Evolutionary conservation across 1,140 invertebrate species (phyloP).

Genomic region (Oedothorax gibbosus): DNA sequence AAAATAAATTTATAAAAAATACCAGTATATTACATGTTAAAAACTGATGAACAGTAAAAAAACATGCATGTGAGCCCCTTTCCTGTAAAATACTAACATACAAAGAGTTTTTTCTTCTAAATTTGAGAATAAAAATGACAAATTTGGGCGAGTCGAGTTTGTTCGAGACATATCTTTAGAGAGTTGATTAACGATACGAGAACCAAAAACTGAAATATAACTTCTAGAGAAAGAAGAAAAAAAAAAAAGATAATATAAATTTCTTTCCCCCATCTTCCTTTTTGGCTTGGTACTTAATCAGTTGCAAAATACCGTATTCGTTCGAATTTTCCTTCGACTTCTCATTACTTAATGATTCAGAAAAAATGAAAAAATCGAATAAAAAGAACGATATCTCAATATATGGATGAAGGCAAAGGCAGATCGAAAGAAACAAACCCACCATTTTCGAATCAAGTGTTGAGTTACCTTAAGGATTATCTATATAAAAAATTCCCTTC

Average conservation of each 20-base stretch:
- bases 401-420: not conserved
- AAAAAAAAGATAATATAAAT: not conserved
- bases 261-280: no score
- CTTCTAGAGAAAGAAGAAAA: not conserved
- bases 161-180: no score
- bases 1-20: no score
- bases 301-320: not conserved
- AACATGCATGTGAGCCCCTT: no score
- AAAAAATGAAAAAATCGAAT: not conserved
- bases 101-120: no score
- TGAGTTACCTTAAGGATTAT: not conserved
- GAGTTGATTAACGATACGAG: not conserved
- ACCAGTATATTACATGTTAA: no score
- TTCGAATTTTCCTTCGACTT: conserved; percentile 15
- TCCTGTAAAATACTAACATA: no score
- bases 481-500: not conserved
- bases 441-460: conserved; percentile 44
- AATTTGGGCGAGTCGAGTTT: no score
- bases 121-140: no score
- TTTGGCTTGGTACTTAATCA: not conserved
- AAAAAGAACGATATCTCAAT: conserved; percentile 14
- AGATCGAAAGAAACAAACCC: conserved; percentile 24
- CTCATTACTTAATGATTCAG: conserved; percentile 22
- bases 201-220: not conserved
- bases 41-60: no score